Percentiles rank a stretch among this genome's conserved stretches.
These are phyloP conservation scores for Garra rufa DNA, from an alignment of 2,113 vertebrate genomes.

Conservation along the genomic window DNA sequence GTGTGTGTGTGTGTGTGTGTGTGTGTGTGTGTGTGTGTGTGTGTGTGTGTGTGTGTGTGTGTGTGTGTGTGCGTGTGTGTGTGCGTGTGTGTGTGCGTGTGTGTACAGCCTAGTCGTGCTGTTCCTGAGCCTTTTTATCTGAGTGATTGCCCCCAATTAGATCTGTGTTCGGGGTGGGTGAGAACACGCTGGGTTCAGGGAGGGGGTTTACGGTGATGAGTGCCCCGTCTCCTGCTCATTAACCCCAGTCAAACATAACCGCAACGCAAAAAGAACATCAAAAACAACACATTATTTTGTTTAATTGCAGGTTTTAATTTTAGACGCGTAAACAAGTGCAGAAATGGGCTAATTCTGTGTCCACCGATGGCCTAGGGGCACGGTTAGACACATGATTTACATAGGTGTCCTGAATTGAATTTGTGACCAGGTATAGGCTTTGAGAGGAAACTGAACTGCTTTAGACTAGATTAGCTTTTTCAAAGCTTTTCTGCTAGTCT, in stretches of 20 bases:
- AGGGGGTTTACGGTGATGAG: constrained; percentile 43
- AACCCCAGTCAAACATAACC: constrained; percentile 41
- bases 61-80: constrained; percentile 18
- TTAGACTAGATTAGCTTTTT: background rate
- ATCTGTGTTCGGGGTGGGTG: constrained; percentile 71
- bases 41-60: background rate
- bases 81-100: background rate
- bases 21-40: constrained; percentile 32
- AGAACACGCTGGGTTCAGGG: constrained; percentile 66
- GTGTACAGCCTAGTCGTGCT: constrained; percentile 60
- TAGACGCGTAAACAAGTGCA: constrained; percentile 19
- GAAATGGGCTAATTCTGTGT: background rate
- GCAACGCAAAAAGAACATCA: constrained; percentile 39
- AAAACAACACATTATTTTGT: constrained; percentile 41
- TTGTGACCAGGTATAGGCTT: background rate
- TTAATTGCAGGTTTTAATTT: constrained; percentile 40
- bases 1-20: constrained; percentile 13
- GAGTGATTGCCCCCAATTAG: constrained; percentile 80
- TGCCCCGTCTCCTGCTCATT: constrained; percentile 42
- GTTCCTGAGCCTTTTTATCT: constrained; percentile 71
- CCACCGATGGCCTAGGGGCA: constrained; percentile 1
- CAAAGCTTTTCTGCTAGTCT: background rate
- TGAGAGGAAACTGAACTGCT: background rate
- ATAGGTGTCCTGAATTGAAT: constrained; percentile 40
- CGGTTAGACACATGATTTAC: constrained; percentile 62